phyloP scores from a whole-genome alignment of 1,140 invertebrate genomes.

The Philotrypesis tridentata region DNA sequence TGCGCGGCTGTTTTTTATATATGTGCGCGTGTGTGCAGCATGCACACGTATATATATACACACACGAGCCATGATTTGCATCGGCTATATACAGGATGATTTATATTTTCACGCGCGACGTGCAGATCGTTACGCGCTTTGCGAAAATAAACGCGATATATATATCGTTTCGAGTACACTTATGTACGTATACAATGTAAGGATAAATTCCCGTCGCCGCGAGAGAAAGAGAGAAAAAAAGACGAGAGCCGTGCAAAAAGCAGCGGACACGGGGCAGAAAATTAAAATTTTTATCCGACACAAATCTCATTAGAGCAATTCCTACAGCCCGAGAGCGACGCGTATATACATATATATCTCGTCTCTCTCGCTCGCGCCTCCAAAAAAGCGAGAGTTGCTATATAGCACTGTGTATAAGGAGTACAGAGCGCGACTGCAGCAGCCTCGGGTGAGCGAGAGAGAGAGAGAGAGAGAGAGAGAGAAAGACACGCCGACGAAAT shows the following conservation, averaged over 20 bases:
- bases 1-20: conserved; percentile 21
- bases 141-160: neutral
- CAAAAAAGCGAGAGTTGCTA: no score
- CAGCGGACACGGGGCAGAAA: neutral
- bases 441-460: neutral
- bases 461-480: neutral
- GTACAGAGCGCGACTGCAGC: neutral
- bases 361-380: neutral
- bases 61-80: conserved; percentile 30
- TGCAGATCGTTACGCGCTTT: neutral
- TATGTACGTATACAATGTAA: neutral
- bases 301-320: neutral
- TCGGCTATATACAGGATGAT: conserved; percentile 17
- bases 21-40: no score
- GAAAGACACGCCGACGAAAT: conserved; percentile 7
- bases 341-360: neutral
- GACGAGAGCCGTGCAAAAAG: no score
- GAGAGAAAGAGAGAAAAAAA: neutral
- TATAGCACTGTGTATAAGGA: neutral
- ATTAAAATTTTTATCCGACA: neutral
- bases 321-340: neutral
- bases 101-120: conserved; percentile 7
- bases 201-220: no score
- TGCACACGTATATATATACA: no score
- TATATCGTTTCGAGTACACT: neutral